Conservation (phyloP, 2,888 invertebrate genomes). For the Eudemis profundana region DNA sequence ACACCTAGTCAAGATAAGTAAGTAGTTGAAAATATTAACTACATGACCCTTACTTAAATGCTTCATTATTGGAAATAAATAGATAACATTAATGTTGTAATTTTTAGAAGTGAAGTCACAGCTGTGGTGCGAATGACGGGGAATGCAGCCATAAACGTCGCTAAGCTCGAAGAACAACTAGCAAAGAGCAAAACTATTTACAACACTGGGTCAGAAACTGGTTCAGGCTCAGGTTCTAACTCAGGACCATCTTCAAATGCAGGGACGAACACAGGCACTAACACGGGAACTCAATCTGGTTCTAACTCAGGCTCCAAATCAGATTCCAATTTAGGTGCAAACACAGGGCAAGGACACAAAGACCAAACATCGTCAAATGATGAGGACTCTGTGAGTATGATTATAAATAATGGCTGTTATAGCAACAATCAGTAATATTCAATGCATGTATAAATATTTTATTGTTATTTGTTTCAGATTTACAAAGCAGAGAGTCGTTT, state of each 20-base stretch:
- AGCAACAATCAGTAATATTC: not conserved
- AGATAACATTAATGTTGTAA: constrained; percentile 19
- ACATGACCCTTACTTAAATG: not conserved
- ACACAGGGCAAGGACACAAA: constrained; percentile 50
- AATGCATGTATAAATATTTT: not conserved
- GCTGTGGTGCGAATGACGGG: constrained; percentile 89
- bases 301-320: constrained; percentile 13
- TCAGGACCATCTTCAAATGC: constrained; percentile 41
- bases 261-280: constrained; percentile 38
- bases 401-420: not conserved
- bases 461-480: constrained; percentile 76
- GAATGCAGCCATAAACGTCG: constrained; percentile 88
- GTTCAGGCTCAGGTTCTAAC: constrained; percentile 47
- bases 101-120: constrained; percentile 88
- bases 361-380: constrained; percentile 62
- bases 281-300: constrained; percentile 5
- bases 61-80: not conserved
- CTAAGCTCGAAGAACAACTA: constrained; percentile 88
- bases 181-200: constrained; percentile 78
- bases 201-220: constrained; percentile 63
- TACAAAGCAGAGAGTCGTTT: constrained; percentile 90
- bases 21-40: constrained; percentile 48
- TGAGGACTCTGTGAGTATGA: constrained; percentile 68
- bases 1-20: constrained; percentile 85
- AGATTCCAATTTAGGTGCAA: constrained; percentile 2